A percentile compares a stretch with the other conserved stretches of the same genome.
Evolutionary conservation across 2,113 vertebrate species (phyloP).

Genomic region (Dipodomys spectabilis): DNA sequence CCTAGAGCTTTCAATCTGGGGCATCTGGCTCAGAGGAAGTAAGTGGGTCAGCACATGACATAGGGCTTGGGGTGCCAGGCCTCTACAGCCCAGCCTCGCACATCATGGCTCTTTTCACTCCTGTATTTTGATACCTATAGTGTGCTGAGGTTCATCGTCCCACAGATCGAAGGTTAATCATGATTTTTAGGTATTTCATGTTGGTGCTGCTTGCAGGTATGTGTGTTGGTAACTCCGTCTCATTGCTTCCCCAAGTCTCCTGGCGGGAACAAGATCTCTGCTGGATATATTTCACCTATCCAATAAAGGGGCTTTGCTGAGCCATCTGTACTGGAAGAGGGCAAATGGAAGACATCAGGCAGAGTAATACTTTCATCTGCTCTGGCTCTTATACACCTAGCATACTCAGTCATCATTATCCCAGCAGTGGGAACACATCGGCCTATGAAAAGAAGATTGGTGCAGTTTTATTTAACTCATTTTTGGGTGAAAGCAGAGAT

Average conservation of each 20-base stretch:
- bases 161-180: not conserved
- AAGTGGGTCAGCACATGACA: slow-evolving; percentile 33
- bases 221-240: not conserved
- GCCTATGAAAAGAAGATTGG: not conserved
- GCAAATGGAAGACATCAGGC: not conserved
- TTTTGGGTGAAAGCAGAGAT: not conserved
- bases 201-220: not conserved
- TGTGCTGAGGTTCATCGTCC: not conserved
- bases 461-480: not conserved
- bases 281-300: not conserved
- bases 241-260: not conserved
- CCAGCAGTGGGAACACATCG: not conserved
- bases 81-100: not conserved
- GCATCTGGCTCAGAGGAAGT: not conserved
- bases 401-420: not conserved
- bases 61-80: not conserved
- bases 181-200: not conserved
- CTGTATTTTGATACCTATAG: not conserved
- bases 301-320: not conserved
- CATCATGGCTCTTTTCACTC: not conserved
- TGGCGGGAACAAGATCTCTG: not conserved
- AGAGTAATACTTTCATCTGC: not conserved
- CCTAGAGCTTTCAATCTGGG: slow-evolving; percentile 55
- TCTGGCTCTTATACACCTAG: not conserved
- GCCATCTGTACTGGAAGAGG: not conserved